Percentiles rank a stretch among this genome's conserved stretches.
Evolutionary conservation across 2,888 invertebrate genomes (phyloP).

Genomic region (Leptinotarsa peninsularis): DNA sequence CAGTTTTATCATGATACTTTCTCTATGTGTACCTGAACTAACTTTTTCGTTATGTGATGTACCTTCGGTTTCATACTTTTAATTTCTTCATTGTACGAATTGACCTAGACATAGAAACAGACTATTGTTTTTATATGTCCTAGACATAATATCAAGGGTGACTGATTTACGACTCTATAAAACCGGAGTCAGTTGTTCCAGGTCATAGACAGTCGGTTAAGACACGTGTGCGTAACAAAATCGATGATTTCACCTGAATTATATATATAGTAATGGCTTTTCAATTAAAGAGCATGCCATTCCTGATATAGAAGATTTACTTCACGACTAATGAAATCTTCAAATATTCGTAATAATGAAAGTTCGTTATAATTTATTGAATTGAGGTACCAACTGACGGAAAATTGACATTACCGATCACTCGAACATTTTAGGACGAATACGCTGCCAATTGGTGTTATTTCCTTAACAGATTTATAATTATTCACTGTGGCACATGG

Average conservation of each 20-base stretch:
- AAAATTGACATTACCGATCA: too few relatives aligned
- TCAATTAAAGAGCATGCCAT: constrained; percentile 1
- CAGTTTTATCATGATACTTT: too few relatives aligned
- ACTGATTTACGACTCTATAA: neutral
- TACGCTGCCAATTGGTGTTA: too few relatives aligned
- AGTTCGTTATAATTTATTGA: neutral
- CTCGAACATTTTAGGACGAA: too few relatives aligned
- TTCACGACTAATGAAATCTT: neutral
- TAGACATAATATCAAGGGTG: neutral
- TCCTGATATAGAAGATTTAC: constrained; percentile 2
- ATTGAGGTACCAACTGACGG: too few relatives aligned
- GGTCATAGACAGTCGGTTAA: neutral
- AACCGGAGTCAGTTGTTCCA: neutral
- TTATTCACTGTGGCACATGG: too few relatives aligned
- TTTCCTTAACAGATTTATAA: too few relatives aligned
- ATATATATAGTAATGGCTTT: neutral
- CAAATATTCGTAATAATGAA: neutral
- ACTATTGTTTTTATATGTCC: neutral
- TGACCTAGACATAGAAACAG: neutral
- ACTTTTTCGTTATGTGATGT: too few relatives aligned
- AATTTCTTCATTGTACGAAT: neutral
- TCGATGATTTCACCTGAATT: constrained; percentile 14
- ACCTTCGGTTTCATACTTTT: too few relatives aligned
- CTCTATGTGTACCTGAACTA: too few relatives aligned
- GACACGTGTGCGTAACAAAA: neutral